Conservation (phyloP, 2,113 vertebrate genomes). For the Sigmodon hispidus region DNA sequence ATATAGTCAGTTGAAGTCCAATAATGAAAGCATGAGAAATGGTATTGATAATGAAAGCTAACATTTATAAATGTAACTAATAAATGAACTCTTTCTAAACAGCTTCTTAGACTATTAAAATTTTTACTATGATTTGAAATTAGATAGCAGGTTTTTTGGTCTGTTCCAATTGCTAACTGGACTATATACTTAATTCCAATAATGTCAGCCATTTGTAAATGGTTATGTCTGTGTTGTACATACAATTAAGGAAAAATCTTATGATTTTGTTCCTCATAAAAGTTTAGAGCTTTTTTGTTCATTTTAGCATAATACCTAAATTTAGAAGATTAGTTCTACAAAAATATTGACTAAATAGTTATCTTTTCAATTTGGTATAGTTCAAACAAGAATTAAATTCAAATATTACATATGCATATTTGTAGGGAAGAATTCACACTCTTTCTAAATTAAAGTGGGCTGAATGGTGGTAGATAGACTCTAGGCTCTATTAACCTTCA, state of each 20-base stretch:
- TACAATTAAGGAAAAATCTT: conserved; percentile 68
- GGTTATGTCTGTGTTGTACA: conserved; percentile 56
- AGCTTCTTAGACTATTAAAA: conserved; percentile 70
- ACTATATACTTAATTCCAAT: conserved; percentile 72
- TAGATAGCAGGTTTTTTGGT: conserved; percentile 70
- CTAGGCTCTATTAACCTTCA: not conserved
- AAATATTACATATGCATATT: not conserved
- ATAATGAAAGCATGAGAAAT: conserved; percentile 77
- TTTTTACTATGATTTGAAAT: conserved; percentile 60
- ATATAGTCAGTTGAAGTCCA: conserved; percentile 75
- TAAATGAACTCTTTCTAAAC: conserved; percentile 71
- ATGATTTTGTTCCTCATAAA: conserved; percentile 69
- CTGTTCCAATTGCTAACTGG: conserved; percentile 66
- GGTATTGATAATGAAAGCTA: conserved; percentile 71
- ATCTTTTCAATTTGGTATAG: not conserved
- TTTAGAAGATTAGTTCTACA: conserved; percentile 17
- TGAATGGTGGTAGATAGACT: not conserved
- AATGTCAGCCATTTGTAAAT: conserved; percentile 55
- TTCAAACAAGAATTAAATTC: conserved; percentile 16
- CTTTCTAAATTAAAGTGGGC: not conserved
- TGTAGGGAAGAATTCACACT: not conserved
- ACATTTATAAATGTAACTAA: conserved; percentile 73
- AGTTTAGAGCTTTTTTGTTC: conserved; percentile 65
- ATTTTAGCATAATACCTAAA: conserved; percentile 39
- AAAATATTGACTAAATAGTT: conserved; percentile 13